phyloP scores from a whole-genome alignment of 2,797 vertebrate species.

The Cyprinella venusta region DNA sequence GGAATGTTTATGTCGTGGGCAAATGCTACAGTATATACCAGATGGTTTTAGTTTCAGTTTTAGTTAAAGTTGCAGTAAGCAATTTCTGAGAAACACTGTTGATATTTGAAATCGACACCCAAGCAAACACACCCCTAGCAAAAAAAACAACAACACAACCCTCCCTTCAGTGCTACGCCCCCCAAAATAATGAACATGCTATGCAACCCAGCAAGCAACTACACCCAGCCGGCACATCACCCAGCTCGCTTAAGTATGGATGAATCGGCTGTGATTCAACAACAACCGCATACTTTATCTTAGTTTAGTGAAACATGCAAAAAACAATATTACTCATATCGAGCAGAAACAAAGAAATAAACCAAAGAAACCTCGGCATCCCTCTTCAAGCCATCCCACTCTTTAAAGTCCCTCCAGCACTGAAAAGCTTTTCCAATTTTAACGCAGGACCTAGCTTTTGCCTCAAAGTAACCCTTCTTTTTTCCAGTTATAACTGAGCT shows the following conservation, averaged over 20 bases:
- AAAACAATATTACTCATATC: no score
- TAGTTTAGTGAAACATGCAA: background rate
- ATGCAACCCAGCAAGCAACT: background rate
- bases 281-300: background rate
- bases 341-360: no score
- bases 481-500: no score
- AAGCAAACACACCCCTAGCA: background rate
- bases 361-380: no score
- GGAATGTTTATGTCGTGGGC: background rate
- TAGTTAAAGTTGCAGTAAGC: background rate
- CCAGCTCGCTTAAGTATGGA: background rate
- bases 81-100: background rate
- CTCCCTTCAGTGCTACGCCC: no score
- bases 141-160: background rate
- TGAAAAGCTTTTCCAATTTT: no score
- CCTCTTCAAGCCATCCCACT: no score
- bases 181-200: rapidly evolving
- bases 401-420: no score
- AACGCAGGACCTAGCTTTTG: no score
- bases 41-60: background rate
- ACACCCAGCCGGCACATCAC: background rate
- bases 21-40: no score
- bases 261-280: background rate
- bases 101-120: background rate
- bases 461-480: no score